Evolutionary conservation across 2,888 invertebrate species (phyloP), one percentile per base, ranked within the genome.

Genomic region (Cheilosia variabilis): DNA sequence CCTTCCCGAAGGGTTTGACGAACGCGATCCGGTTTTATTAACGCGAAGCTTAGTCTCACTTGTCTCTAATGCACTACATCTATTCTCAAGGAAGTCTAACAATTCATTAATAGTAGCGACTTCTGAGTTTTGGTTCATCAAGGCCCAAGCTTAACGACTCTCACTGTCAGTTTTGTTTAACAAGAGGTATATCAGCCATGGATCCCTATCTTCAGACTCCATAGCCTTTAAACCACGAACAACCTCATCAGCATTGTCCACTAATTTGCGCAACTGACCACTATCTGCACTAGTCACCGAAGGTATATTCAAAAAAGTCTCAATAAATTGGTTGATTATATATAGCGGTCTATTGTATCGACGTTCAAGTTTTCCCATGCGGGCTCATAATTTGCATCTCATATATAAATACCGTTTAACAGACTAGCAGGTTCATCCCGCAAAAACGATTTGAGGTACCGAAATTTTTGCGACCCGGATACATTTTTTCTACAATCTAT

Each of bases 371-470:
- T 62, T 72, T 55, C 24, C 63, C 63, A 63, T 15, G 43, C 73
- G 24, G 9, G 31, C 5, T 37, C 53, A 45, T 73, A 57, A 62
- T 62, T 62, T 7, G 57, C 13, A 10, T 63, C 22, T 4, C 17
- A 62, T 6, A 62, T 43, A 1, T 9, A 24, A 5, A 72, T 37
- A 63, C 22, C 17, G 4, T 75, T 75, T 6, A 75, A 13, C 19
- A 66, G 34, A 19, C 31, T 58, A 3, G 58, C 22, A n/a, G n/a
- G n/a, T n/a, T n/a, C n/a, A n/a, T n/a, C n/a, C n/a, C n/a, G n/a
- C n/a, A 57, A 75, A 65, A 50, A 50, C 0, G 50, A 57, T 37
- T 75, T 75, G 2, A 55, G 10, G 31, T 66, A 66, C 27, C 73
- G 45, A 45, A 55, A 75, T 50, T 57, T 65, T 9, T 57, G 73